phyloP scores from a whole-genome alignment of 2,888 invertebrate species.

The Vannuccia rotundouncinata region DNA sequence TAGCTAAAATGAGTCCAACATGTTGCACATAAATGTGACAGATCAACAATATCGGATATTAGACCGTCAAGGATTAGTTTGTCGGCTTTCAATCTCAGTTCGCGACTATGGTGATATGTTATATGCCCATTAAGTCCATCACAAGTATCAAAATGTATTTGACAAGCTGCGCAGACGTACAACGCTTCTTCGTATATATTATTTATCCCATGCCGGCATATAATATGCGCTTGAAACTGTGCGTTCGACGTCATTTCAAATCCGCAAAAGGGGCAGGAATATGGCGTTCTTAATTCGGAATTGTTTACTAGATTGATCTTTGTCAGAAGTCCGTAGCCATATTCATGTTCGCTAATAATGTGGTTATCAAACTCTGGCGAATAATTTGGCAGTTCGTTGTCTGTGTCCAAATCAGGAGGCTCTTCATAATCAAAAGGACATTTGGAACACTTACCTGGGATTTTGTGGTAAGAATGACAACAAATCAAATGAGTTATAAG shows the following conservation, averaged over 20 bases:
- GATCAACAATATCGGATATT: conserved; percentile 1
- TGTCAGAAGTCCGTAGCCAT: neutral
- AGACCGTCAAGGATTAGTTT: conserved; percentile 1
- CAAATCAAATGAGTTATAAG: conserved; percentile 19
- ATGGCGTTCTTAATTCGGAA: conserved; percentile 10
- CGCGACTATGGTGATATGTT: neutral
- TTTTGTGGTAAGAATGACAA: neutral
- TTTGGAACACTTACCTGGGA: neutral
- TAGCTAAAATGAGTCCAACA: conserved; percentile 30
- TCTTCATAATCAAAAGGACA: conserved; percentile 1
- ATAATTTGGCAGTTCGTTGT: conserved; percentile 2
- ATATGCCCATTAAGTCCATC: conserved; percentile 9
- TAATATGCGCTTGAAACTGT: conserved; percentile 29
- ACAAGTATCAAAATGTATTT: neutral
- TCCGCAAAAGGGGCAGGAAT: conserved; percentile 24
- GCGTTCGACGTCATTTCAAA: conserved; percentile 25
- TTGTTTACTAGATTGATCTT: neutral
- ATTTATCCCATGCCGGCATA: conserved; percentile 25
- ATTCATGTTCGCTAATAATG: neutral
- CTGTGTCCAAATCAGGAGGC: neutral
- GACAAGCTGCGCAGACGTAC: neutral
- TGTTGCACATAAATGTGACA: neutral
- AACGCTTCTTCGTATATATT: neutral
- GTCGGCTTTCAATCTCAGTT: neutral
- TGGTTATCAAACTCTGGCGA: conserved; percentile 27